A percentile compares a stretch with the other conserved stretches of the same genome.
Conservation (phyloP, 2,113 vertebrate species). For the Pyrgilauda ruficollis region DNA sequence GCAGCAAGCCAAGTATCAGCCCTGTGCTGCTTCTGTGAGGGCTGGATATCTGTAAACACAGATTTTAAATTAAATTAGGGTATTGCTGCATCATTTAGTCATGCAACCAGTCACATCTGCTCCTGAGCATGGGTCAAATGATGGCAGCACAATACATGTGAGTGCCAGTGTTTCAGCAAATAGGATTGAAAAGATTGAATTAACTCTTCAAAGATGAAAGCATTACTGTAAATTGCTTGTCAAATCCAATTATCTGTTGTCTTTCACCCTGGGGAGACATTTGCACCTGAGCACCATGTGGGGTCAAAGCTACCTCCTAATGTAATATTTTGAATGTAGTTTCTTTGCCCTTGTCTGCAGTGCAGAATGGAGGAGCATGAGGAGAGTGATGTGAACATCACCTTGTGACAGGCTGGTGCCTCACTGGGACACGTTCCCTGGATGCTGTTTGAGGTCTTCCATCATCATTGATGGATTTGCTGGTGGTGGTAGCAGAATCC, state of each 20-base stretch:
- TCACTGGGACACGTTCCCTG: fast-evolving
- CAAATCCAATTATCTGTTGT: not conserved
- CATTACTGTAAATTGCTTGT: slow-evolving; percentile 25
- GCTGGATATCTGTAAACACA: not conserved
- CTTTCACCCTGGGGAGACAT: not conserved
- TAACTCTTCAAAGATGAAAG: slow-evolving; percentile 19
- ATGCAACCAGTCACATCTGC: not conserved
- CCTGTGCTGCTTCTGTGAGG: not conserved
- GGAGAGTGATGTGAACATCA: not conserved
- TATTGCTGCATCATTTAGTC: not conserved
- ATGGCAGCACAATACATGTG: not conserved
- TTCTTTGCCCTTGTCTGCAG: not conserved
- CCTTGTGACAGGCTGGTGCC: not conserved
- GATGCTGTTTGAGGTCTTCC: not conserved
- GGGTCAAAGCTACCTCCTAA: not conserved
- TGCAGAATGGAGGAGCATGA: fast-evolving
- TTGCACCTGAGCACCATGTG: not conserved
- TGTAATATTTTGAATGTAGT: not conserved
- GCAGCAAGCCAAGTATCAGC: not conserved
- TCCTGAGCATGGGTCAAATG: not conserved
- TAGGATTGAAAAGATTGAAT: slow-evolving; percentile 23
- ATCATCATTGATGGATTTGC: not conserved
- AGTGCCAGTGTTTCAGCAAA: not conserved
- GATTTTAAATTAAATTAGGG: not conserved
- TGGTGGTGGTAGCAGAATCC: not conserved